Base-by-base conservation (phyloP, 2,797 vertebrate species). In the Gastrophryne carolinensis region DNA sequence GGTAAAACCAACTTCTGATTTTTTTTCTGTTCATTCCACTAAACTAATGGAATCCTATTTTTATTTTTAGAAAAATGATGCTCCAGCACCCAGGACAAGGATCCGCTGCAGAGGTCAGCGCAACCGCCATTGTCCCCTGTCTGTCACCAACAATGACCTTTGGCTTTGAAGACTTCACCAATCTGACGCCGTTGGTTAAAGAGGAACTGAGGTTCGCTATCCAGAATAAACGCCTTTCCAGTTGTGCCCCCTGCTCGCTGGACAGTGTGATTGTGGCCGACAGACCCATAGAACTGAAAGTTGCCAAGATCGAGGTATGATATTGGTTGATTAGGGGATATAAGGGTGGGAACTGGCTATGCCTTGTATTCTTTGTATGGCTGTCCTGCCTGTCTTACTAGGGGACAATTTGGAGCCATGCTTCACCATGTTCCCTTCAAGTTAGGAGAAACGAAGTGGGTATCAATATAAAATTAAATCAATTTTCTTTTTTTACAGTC, bases 151-250 rank as follows among this genome's bases (percentile, higher is more conserved):
- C 94, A 0, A 93, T 93, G 39, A 89, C 94, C 5, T 91, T 98
- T 81, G 93, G 92, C 29, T 94, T 98, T 82, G 97, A 98, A 80
- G 95, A 98, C 89, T 97, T 98, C 88, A 92, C 94, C 80, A 91
- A 92, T 85, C 90, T 98, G 85, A 94, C 92, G 0, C 95, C 97
- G 0, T 72, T 97, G 60, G 95, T 98, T 79, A 97, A 95, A 80
- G 96, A 98, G 78, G 97, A 98, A 83, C 91, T 98, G 83, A 90
- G 95, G 1, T 91, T 93, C 10, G 92, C 94, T 84, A 97, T 98
- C 86, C 95, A 96, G 82, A 92, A 83, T 83, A 95, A 94, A 80
- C 92, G 94, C 1, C 89, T 94, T 26, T 93, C 89, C 82, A 89
- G 87, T 72, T 93, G 94, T 32, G 91, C 95, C 80, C 90, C 91